phyloP scores from a whole-genome alignment of 2,113 vertebrate species.

The Antennarius striatus region DNA sequence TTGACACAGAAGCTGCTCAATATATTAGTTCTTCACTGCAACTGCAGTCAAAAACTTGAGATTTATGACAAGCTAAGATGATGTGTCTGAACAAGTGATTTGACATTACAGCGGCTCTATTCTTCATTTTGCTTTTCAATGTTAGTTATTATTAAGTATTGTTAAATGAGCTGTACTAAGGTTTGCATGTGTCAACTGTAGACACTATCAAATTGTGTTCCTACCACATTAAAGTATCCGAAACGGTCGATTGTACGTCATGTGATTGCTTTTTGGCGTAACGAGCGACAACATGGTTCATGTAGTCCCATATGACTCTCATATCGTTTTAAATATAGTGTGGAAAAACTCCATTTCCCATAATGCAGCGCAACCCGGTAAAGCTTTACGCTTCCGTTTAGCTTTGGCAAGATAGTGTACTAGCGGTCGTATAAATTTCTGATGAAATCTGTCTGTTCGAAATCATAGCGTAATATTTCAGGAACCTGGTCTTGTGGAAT shows the following conservation, averaged over 20 bases:
- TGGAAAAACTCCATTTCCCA: conserved; percentile 63
- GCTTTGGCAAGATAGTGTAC: conserved; percentile 62
- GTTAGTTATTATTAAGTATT: background rate
- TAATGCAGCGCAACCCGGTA: conserved; percentile 14
- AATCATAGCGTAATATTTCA: conserved; percentile 22
- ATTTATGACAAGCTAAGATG: no score
- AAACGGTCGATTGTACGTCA: background rate
- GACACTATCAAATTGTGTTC: no score
- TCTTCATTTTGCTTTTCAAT: background rate
- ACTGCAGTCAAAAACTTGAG: no score
- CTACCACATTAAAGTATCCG: background rate
- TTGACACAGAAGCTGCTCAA: background rate
- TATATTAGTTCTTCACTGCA: background rate
- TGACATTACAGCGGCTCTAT: background rate
- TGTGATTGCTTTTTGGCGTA: no score
- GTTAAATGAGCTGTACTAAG: background rate
- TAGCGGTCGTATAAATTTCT: conserved; percentile 48
- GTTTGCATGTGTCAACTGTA: no score
- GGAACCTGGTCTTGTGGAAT: conserved; percentile 32
- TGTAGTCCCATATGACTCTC: conserved; percentile 53
- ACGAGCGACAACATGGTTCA: conserved; percentile 42
- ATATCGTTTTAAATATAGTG: accelerated
- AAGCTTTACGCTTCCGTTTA: conserved; percentile 54
- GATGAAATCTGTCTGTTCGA: conserved; percentile 49
- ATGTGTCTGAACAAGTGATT: background rate